These are phyloP conservation scores for Cryptoblepharus egeriae DNA, from an alignment of 2,797 vertebrate species.

Conservation along the genomic window DNA sequence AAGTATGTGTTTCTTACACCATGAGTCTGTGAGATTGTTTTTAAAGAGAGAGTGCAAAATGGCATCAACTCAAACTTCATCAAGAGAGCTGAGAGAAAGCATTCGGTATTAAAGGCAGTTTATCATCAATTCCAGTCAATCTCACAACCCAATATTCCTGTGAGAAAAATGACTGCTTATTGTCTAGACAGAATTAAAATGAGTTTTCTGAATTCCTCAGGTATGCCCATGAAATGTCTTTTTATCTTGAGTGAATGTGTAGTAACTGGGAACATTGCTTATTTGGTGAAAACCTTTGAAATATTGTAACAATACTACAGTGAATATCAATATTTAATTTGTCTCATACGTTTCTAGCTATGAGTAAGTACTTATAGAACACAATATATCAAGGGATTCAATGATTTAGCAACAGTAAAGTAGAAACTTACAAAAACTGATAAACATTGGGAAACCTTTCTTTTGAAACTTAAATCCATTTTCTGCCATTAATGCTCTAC, in stretches of 20 bases:
- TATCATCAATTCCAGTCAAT: not conserved
- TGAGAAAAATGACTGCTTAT: slow-evolving; percentile 18
- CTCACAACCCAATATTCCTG: not conserved
- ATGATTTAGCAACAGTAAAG: slow-evolving; percentile 40
- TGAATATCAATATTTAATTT: slow-evolving; percentile 61
- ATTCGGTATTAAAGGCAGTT: not conserved
- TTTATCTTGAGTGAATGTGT: slow-evolving; percentile 42
- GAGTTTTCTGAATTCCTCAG: slow-evolving; percentile 36
- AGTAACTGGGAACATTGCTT: slow-evolving; percentile 41
- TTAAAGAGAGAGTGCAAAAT: not conserved
- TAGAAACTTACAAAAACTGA: slow-evolving; percentile 24
- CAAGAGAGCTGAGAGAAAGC: not conserved
- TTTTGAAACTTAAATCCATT: slow-evolving; percentile 40
- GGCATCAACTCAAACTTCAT: not conserved
- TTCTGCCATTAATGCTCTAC: not conserved
- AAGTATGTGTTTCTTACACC: not conserved
- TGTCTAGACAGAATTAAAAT: slow-evolving; percentile 48
- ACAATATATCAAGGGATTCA: slow-evolving; percentile 33
- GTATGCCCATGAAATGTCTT: slow-evolving; percentile 39
- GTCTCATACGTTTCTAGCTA: slow-evolving; percentile 50
- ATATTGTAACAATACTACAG: slow-evolving; percentile 42
- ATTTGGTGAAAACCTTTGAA: slow-evolving; percentile 51
- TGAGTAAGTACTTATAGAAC: slow-evolving; percentile 45
- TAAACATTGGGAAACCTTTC: slow-evolving; percentile 14
- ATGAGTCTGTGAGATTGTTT: not conserved